These are phyloP conservation scores for Alaudala cheleensis DNA, from an alignment of 2,113 vertebrate genomes.

Conservation along the genomic window DNA sequence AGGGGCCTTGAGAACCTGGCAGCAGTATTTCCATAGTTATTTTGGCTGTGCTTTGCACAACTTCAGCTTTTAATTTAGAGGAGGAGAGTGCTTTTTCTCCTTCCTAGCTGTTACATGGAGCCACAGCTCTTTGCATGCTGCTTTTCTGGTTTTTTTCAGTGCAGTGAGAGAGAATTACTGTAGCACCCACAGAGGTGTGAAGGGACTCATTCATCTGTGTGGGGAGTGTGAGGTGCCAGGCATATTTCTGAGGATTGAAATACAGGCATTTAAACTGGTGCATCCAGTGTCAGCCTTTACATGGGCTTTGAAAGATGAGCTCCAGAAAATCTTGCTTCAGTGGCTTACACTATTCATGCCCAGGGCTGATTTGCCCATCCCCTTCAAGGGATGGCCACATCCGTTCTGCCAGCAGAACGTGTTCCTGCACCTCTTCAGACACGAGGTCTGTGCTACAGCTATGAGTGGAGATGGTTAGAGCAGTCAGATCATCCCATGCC, in stretches of 20 bases:
- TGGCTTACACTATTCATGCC: neutral
- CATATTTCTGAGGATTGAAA: slow-evolving; percentile 50
- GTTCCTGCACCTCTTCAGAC: neutral
- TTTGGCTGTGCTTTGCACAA: slow-evolving; percentile 6
- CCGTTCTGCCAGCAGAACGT: rapidly evolving
- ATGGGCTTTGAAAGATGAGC: neutral
- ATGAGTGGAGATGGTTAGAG: neutral
- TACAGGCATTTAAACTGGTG: slow-evolving; percentile 27
- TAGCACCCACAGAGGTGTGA: slow-evolving; percentile 61
- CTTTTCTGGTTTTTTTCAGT: neutral
- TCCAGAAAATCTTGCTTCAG: neutral
- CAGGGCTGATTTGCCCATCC: neutral
- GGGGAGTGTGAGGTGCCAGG: slow-evolving; percentile 55
- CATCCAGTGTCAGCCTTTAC: slow-evolving; percentile 23
- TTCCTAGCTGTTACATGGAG: neutral
- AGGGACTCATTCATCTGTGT: slow-evolving; percentile 57
- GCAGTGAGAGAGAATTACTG: slow-evolving; percentile 34
- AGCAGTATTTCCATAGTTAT: neutral
- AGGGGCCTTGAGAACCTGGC: neutral
- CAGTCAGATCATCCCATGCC: neutral
- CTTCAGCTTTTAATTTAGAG: slow-evolving; percentile 14
- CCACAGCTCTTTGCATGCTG: neutral
- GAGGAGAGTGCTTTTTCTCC: neutral
- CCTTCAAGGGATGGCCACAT: rapidly evolving
- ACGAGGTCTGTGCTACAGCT: neutral